Evolutionary conservation across 2,888 invertebrate species (phyloP).

Genomic region (Micoletzkya japonica): DNA sequence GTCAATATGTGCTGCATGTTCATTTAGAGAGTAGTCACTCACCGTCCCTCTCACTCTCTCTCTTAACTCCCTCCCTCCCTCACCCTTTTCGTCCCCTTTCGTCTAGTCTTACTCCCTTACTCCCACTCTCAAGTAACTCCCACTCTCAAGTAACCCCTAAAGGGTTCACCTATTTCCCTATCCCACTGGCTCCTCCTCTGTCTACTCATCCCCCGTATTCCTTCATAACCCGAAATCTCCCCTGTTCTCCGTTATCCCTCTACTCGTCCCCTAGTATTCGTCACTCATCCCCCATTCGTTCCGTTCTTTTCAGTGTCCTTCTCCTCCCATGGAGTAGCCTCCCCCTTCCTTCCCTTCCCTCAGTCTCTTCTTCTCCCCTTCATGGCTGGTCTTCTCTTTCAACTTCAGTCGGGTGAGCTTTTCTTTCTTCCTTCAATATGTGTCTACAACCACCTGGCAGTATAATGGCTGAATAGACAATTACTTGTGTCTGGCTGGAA

Average conservation of each 20-base stretch:
- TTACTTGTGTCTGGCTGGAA: too few relatives aligned
- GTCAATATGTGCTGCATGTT: not conserved
- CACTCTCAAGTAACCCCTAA: not conserved
- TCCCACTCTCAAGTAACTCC: not conserved
- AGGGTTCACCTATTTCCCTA: constrained; percentile 5
- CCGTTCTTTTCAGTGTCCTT: not conserved
- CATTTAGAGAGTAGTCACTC: not conserved
- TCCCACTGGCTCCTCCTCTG: not conserved
- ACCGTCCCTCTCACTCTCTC: not conserved
- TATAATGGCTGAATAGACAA: too few relatives aligned
- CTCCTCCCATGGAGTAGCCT: not conserved
- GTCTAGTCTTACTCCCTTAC: constrained; percentile 1
- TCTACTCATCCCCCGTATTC: constrained; percentile 1
- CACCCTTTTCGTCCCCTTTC: not conserved
- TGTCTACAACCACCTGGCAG: too few relatives aligned
- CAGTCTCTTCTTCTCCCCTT: constrained; percentile 21
- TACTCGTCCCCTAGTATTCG: not conserved
- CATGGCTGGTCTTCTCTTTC: constrained; percentile 29
- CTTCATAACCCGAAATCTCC: too few relatives aligned
- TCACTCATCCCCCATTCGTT: not conserved
- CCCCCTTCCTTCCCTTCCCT: constrained; percentile 3
- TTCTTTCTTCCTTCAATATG: too few relatives aligned
- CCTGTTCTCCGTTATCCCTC: not conserved
- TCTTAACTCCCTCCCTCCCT: not conserved
- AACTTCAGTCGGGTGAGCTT: constrained; percentile 51